Percentiles rank a stretch among this genome's conserved stretches.
These are phyloP conservation scores for Hydrolagus affinis DNA, from an alignment of 2,113 vertebrate genomes.

Conservation along the genomic window DNA sequence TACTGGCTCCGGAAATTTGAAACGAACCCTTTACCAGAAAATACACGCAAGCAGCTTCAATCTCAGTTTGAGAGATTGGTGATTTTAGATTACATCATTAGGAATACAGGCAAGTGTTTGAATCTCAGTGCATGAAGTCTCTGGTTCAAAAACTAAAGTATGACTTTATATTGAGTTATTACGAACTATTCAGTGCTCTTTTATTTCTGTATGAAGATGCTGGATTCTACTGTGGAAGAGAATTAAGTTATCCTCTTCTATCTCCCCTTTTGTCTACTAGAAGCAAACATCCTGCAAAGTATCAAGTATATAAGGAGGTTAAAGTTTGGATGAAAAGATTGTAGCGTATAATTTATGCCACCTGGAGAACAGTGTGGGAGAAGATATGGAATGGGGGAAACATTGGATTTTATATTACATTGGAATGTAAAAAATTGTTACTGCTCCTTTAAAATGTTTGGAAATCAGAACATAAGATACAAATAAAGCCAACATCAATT, in stretches of 20 bases:
- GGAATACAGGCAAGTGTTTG: constrained; percentile 77
- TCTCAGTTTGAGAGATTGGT: constrained; percentile 90
- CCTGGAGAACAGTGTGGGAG: too few relatives aligned
- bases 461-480: too few relatives aligned
- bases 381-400: background rate
- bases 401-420: background rate
- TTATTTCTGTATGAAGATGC: too few relatives aligned
- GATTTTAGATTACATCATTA: constrained; percentile 88
- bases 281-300: too few relatives aligned
- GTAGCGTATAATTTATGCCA: too few relatives aligned
- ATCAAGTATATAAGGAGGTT: too few relatives aligned
- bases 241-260: too few relatives aligned
- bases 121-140: constrained; percentile 2
- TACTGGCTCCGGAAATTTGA: constrained; percentile 94
- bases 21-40: constrained; percentile 88
- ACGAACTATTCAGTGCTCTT: background rate
- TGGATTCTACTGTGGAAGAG: too few relatives aligned
- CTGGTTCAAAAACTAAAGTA: background rate
- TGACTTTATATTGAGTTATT: constrained; percentile 30
- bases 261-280: too few relatives aligned
- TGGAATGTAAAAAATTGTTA: background rate
- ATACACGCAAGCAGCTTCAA: constrained; percentile 91
- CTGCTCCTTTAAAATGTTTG: too few relatives aligned
- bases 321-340: too few relatives aligned
- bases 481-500: too few relatives aligned